Evolutionary conservation across 2,113 vertebrate genomes (phyloP), one percentile per base, ranked within the genome.

Genomic region (Anthoscopus minutus): DNA sequence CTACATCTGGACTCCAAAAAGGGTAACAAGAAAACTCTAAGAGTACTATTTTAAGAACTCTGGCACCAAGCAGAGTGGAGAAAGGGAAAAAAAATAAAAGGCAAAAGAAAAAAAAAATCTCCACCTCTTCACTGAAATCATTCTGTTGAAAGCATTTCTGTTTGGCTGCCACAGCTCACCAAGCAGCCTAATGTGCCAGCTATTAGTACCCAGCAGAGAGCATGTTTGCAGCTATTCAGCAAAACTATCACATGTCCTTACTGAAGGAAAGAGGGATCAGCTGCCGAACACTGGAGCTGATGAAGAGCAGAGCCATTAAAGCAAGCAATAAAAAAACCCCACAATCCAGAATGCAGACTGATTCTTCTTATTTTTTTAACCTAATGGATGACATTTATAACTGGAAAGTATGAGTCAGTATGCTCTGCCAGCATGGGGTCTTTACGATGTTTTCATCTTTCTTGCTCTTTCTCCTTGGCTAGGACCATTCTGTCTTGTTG

Each of bases 21-120:
- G 89, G 94, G 94, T 93, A 96, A 96, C 51, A 95, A 94, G 92
- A 96, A 96, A 74, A 94, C 89, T 96, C 89, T 85, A 93, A 97
- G 86, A 94, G 81, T 96, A 92, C 96, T 98, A 98, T 97, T 98
- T 98, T 97, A 97, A 97, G 95, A 95, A 93, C 92, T 92, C 93
- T 97, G 96, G 96, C 97, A 97, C 80, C 69, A 79, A 77, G 74
- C 42, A 94, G 81, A 89, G 96, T 92, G 88, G 90, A 87, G 62
- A 78, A 76, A 79, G n/a, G 8, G 1, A 11, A 62, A 83, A 65
- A 31, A 42, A 60, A 60, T 61, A 42, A 13, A 11, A 22, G 33
- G 4, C 3, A 12, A 5, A 40, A 15, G 5, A 1, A 24, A 15
- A 65, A 57, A 89, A 93, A 73, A 64, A 40, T 44, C 71, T 92